Evolutionary conservation across 1,140 invertebrate genomes (phyloP), one percentile per base, ranked within the genome.

Genomic region (Aphis craccivora): DNA sequence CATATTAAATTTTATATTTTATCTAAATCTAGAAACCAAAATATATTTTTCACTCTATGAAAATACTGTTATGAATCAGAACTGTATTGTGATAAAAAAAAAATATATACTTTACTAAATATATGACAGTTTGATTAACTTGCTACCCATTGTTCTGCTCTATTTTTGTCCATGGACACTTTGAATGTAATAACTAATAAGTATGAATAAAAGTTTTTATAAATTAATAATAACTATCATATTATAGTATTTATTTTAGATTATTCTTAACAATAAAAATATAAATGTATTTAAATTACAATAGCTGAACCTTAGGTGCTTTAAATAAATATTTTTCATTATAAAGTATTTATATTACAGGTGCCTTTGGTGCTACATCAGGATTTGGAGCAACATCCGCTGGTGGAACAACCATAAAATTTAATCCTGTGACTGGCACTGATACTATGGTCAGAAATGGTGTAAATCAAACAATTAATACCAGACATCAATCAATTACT

Each of bases 401-500:
- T 2, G 95, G 96, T 11, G 98, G 98, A 8, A 98, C 98, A 0
- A 97, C 97, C 0, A 96, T 96, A 3, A 99, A 99, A 95, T 99
- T 99, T 95, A 97, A 96, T 94, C 97, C 98, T 0, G 96, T 98
- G 0, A 97, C 97, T 88, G 98, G 98, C 35, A 98, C 97, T 1
- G 99, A 99, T 95, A 98, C 98, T 1, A 97, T 99, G 96, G 96
- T 98, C 91, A 99, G 99, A 95, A 97, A 97, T 95, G 98, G 98
- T 6, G 96, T 96, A 23, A 96, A 97, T 3, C 97, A 97, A 94
- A 98, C 96, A 93, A 98, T 99, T 94, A 97, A 96, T 93, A 99
- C 98, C 5, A 97, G 98, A 94, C 98, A 99, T 95, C 98, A 99
- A 95, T 99, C 98, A 95, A 99, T 99, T 81, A 99, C 98, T 9